Evolutionary conservation across 2,888 invertebrate species (phyloP).

Genomic region (Mythimna loreyi): DNA sequence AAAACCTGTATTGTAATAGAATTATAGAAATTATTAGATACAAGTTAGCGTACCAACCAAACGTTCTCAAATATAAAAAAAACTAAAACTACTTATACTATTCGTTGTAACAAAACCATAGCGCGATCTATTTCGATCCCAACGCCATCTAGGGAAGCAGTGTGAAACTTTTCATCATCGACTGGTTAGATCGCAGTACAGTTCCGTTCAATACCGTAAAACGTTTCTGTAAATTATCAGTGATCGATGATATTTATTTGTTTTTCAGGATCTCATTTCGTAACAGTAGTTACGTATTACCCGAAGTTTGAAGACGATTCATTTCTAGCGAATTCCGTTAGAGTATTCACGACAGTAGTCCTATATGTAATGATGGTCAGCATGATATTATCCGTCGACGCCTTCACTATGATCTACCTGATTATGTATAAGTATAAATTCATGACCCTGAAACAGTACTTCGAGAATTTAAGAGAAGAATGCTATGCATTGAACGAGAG

Average conservation of each 20-base stretch:
- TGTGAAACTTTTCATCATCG: too few species aligned
- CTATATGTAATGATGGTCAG: constrained; percentile 76
- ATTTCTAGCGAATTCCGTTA: constrained; percentile 66
- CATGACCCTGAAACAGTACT: constrained; percentile 81
- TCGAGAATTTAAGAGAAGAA: constrained; percentile 75
- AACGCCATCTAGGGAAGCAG: too few species aligned
- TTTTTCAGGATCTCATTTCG: constrained; percentile 82
- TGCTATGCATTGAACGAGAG: constrained; percentile 68
- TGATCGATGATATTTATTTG: constrained; percentile 12
- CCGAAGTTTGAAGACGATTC: constrained; percentile 79
- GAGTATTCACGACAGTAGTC: constrained; percentile 75
- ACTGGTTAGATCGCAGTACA: too few species aligned
- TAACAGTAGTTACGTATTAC: constrained; percentile 83
- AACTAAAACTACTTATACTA: too few species aligned
- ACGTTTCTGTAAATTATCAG: too few species aligned
- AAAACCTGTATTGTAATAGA: too few species aligned
- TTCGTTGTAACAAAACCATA: too few species aligned
- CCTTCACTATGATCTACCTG: constrained; percentile 78
- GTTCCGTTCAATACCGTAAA: too few species aligned
- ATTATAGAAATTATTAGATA: too few species aligned
- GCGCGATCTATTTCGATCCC: too few species aligned
- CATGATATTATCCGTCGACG: constrained; percentile 82
- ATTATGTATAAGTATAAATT: constrained; percentile 86
- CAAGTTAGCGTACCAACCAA: too few species aligned
- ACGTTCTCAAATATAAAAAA: too few species aligned